These are phyloP conservation scores for Anoncus sp. DNA, from an alignment of 2,888 invertebrate genomes.

Conservation along the genomic window DNA sequence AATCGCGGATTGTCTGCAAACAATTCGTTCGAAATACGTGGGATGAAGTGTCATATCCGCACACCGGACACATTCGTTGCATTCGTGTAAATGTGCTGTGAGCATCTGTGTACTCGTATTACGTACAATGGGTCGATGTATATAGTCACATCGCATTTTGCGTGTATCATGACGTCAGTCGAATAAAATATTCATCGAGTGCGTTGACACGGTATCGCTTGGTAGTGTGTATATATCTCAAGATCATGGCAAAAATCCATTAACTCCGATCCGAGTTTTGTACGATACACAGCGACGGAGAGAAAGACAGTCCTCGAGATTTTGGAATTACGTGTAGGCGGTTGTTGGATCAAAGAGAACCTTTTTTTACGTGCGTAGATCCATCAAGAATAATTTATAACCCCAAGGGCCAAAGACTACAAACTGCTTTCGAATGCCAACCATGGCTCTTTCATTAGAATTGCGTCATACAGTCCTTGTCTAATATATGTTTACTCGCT, in stretches of 20 bases:
- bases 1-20: too few species aligned
- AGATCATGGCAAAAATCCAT: slow-evolving; percentile 14
- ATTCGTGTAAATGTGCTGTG: not conserved
- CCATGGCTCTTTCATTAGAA: slow-evolving; percentile 47
- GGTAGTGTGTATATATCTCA: not conserved
- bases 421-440: slow-evolving; percentile 41
- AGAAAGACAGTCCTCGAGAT: not conserved
- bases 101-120: not conserved
- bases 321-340: slow-evolving; percentile 14
- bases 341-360: slow-evolving; percentile 39
- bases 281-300: not conserved
- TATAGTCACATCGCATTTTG: not conserved
- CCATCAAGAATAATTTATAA: slow-evolving; percentile 53
- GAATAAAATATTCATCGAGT: slow-evolving; percentile 22
- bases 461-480: not conserved
- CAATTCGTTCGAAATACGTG: too few species aligned
- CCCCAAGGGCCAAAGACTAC: not conserved
- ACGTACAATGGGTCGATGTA: not conserved
- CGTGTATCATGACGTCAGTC: slow-evolving; percentile 32
- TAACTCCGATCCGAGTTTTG: slow-evolving; percentile 17
- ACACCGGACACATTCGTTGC: too few species aligned
- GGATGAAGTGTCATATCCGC: too few species aligned
- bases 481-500: too few species aligned
- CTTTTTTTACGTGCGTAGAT: slow-evolving; percentile 24
- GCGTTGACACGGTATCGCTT: slow-evolving; percentile 20